A percentile compares a stretch with the other conserved stretches of the same genome.
phyloP scores from a whole-genome alignment of 2,888 invertebrate species.

The Caenorhabditis panamensis region DNA sequence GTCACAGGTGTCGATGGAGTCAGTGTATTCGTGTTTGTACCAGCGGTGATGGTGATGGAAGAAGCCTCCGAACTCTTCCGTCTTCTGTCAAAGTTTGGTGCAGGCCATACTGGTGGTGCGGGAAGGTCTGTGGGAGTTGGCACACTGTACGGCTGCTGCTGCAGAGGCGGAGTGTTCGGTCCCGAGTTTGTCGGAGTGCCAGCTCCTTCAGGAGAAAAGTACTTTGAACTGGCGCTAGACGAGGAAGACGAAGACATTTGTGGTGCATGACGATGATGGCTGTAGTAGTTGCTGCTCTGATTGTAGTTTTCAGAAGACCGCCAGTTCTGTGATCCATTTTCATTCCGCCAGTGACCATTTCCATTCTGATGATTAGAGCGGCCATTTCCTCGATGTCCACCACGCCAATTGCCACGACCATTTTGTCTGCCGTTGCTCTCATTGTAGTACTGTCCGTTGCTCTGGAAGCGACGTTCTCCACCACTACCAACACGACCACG shows the following conservation, averaged over 20 bases:
- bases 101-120: slow-evolving; percentile 58
- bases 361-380: slow-evolving; percentile 11
- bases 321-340: slow-evolving; percentile 12
- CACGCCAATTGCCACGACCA: slow-evolving; percentile 17
- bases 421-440: slow-evolving; percentile 8
- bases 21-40: slow-evolving; percentile 31
- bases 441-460: slow-evolving; percentile 14
- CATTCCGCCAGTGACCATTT: neutral
- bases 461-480: slow-evolving; percentile 16
- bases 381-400: too few relatives aligned
- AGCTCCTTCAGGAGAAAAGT: slow-evolving; percentile 15
- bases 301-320: neutral
- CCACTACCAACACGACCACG: slow-evolving; percentile 28
- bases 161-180: slow-evolving; percentile 23
- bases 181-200: slow-evolving; percentile 17
- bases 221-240: slow-evolving; percentile 21
- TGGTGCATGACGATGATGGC: neutral
- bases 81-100: slow-evolving; percentile 39
- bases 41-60: slow-evolving; percentile 16
- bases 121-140: slow-evolving; percentile 46
- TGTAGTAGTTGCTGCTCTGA: too few relatives aligned
- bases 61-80: slow-evolving; percentile 48
- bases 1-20: slow-evolving; percentile 44
- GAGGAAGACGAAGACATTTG: slow-evolving; percentile 28
- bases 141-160: neutral